These are phyloP conservation scores for Embidobia sp. DNA, from an alignment of 2,888 invertebrate genomes.

Conservation along the genomic window DNA sequence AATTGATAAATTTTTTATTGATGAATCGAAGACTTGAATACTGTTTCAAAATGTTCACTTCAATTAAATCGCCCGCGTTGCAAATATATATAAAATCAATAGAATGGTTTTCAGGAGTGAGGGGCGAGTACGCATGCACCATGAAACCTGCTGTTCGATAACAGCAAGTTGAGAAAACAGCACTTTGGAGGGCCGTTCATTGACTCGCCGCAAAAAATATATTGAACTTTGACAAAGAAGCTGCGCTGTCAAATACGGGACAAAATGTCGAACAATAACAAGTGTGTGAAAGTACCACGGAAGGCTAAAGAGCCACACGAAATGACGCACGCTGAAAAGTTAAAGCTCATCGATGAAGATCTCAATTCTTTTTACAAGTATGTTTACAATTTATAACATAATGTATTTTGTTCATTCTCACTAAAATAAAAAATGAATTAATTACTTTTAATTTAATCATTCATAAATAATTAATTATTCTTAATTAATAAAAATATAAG, in stretches of 20 bases:
- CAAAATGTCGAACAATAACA: constrained; percentile 64
- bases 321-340: constrained; percentile 79
- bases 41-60: no score
- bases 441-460: no score
- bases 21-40: no score
- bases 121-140: constrained; percentile 40
- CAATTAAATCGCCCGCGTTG: background rate
- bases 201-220: constrained; percentile 19
- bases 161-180: constrained; percentile 2
- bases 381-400: constrained; percentile 42
- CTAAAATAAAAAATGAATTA: background rate
- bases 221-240: constrained; percentile 3
- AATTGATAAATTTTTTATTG: no score
- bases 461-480: background rate
- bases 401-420: background rate
- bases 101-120: constrained; percentile 3
- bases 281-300: constrained; percentile 76
- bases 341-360: constrained; percentile 79
- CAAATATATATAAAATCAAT: constrained; percentile 51
- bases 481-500: no score
- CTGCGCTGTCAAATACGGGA: background rate
- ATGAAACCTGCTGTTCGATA: constrained; percentile 31
- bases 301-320: constrained; percentile 79
- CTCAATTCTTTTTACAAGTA: constrained; percentile 80
- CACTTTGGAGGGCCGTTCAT: constrained; percentile 6